These are phyloP conservation scores for Mus pahari DNA, from an alignment of 2,113 vertebrate genomes.

Conservation along the genomic window DNA sequence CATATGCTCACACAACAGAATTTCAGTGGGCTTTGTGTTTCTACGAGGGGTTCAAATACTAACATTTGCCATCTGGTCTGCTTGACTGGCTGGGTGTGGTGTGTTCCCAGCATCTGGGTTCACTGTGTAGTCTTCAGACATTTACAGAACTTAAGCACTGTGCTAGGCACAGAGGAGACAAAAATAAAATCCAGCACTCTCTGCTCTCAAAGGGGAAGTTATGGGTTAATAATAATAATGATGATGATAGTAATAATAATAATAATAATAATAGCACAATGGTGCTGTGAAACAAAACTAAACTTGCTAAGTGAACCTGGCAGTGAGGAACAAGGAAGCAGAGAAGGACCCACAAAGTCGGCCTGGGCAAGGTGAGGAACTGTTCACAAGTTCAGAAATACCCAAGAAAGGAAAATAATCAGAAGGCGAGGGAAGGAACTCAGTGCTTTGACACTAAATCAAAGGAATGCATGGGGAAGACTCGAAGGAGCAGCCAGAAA, in stretches of 20 bases:
- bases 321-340: not conserved
- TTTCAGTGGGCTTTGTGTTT: slow-evolving; percentile 80
- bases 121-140: slow-evolving; percentile 64
- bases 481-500: not conserved
- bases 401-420: not conserved
- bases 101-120: slow-evolving; percentile 41
- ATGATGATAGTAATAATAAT: not conserved
- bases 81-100: slow-evolving; percentile 78
- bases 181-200: not conserved
- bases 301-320: not conserved
- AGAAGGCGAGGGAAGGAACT: not conserved
- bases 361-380: not conserved
- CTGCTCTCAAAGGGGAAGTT: slow-evolving; percentile 12
- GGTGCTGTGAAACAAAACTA: not conserved
- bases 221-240: not conserved
- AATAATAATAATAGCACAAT: slow-evolving; percentile 1
- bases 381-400: not conserved
- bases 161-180: slow-evolving; percentile 55
- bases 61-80: slow-evolving; percentile 84
- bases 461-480: not conserved
- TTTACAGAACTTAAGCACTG: slow-evolving; percentile 22
- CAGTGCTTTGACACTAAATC: not conserved
- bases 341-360: not conserved
- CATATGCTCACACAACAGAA: slow-evolving; percentile 62
- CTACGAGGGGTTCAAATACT: slow-evolving; percentile 78